Percentiles rank a stretch among this genome's conserved stretches.
Evolutionary conservation across 2,797 vertebrate genomes (phyloP).

Genomic region (Poliocrania exsul): DNA sequence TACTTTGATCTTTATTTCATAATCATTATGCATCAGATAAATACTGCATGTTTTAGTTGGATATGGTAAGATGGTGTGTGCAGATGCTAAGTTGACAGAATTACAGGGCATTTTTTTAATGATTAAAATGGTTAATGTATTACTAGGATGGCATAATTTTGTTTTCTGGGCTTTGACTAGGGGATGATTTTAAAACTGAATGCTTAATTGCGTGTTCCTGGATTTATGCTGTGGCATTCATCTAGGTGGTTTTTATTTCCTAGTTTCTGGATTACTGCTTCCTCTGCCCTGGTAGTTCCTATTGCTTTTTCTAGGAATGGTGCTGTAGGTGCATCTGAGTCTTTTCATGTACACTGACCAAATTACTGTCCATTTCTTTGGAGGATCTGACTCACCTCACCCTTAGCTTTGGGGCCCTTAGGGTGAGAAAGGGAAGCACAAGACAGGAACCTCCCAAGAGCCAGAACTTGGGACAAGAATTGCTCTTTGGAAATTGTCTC

Average conservation of each 20-base stretch:
- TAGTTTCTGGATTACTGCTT: not conserved
- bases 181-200: not conserved
- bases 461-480: not conserved
- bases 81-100: not conserved
- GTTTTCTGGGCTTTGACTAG: not conserved
- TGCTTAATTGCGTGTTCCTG: not conserved
- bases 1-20: constrained; percentile 18
- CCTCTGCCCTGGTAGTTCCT: not conserved
- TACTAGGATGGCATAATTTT: not conserved
- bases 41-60: not conserved
- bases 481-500: not conserved
- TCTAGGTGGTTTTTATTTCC: not conserved
- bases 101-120: not conserved
- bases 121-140: not conserved
- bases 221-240: not conserved
- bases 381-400: not conserved
- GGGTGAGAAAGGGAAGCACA: not conserved
- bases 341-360: not conserved
- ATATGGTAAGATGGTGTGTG: not conserved
- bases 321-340: not conserved
- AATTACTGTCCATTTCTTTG: not conserved
- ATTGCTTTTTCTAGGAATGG: not conserved
- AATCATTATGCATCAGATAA: not conserved
- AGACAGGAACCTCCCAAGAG: not conserved
- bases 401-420: not conserved